Conservation (phyloP, 2,888 invertebrate genomes). For the Tetheella fluctuosa region DNA sequence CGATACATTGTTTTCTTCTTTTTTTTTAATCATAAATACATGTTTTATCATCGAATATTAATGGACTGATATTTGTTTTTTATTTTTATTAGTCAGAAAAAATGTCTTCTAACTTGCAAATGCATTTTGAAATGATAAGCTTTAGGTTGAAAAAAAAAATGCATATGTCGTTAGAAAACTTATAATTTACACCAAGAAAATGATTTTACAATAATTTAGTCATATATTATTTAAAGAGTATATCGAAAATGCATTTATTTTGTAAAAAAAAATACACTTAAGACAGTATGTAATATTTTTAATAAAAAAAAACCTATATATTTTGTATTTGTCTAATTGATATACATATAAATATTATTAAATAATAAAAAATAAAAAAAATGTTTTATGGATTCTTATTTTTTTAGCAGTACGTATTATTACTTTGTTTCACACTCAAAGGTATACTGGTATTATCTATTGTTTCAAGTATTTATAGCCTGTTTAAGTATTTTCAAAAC, state of each 20-base stretch:
- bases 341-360: not conserved
- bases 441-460: no score
- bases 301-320: not conserved
- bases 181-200: not conserved
- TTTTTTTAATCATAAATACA: not conserved
- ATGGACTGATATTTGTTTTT: not conserved
- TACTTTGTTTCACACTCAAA: no score
- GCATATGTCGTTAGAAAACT: not conserved
- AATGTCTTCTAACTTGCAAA: not conserved
- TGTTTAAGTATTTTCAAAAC: no score
- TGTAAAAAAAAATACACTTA: not conserved
- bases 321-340: not conserved
- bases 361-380: not conserved
- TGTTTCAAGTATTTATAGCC: no score
- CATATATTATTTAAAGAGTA: not conserved
- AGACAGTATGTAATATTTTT: not conserved
- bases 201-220: not conserved
- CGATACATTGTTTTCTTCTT: not conserved
- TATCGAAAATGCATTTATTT: not conserved
- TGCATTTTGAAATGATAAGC: not conserved
- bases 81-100: not conserved
- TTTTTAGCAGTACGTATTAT: no score
- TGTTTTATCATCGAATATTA: not conserved
- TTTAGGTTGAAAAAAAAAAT: not conserved
- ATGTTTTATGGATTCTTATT: not conserved